phyloP scores from a whole-genome alignment of 2,113 vertebrate genomes.

The Procapra przewalskii region DNA sequence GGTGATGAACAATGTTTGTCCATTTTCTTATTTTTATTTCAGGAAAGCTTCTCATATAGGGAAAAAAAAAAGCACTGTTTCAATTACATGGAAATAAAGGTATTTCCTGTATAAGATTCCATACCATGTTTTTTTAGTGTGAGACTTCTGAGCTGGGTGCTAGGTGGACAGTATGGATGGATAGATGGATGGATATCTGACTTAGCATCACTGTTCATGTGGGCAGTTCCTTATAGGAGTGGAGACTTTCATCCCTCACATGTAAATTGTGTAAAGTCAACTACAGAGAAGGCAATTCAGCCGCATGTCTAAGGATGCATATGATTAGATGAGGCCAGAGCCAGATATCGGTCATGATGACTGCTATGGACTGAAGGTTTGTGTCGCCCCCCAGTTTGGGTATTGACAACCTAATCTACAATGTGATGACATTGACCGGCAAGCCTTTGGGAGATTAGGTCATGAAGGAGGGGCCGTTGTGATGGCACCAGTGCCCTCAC shows the following conservation, averaged over 20 bases:
- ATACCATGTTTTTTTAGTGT: background rate
- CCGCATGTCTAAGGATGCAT: background rate
- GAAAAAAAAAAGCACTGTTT: background rate
- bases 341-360: accelerated
- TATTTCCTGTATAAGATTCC: background rate
- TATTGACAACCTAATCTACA: background rate
- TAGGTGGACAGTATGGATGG: accelerated
- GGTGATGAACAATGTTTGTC: too few relatives aligned
- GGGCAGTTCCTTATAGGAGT: too few relatives aligned
- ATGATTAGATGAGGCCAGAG: background rate
- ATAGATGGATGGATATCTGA: background rate
- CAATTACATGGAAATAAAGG: background rate
- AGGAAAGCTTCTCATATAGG: background rate
- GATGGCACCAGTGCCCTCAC: background rate
- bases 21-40: background rate
- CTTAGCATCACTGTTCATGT: background rate
- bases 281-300: background rate
- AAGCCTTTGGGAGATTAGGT: background rate
- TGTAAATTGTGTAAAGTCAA: background rate
- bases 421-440: accelerated
- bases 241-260: background rate
- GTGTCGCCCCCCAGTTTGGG: background rate
- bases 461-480: background rate
- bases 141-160: background rate
- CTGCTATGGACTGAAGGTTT: background rate